Conservation (phyloP, 2,113 vertebrate genomes). For the Thomomys bottae region DNA sequence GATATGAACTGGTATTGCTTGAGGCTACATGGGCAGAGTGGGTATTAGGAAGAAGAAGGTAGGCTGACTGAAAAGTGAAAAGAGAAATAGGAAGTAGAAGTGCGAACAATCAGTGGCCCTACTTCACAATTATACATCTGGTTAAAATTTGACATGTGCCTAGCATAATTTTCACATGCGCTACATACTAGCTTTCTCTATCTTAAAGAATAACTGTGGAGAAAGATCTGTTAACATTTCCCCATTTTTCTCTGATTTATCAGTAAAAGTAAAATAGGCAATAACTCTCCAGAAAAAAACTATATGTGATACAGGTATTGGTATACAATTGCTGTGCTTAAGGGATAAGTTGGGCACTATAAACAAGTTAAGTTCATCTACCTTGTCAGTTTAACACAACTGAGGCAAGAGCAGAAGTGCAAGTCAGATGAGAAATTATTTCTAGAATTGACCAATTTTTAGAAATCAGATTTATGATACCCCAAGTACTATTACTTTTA, state of each 20-base stretch:
- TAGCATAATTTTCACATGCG: neutral
- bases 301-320: neutral
- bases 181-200: neutral
- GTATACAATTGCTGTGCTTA: neutral
- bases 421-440: neutral
- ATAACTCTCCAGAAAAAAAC: conserved; percentile 7
- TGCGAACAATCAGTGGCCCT: neutral
- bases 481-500: conserved; percentile 4
- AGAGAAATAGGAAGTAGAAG: neutral
- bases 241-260: neutral
- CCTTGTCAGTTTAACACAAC: neutral
- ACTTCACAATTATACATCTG: neutral
- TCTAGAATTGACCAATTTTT: neutral
- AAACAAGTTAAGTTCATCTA: neutral
- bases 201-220: neutral
- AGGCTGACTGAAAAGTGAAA: neutral
- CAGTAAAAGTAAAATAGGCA: neutral
- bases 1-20: neutral
- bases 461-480: neutral
- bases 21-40: neutral
- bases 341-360: neutral
- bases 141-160: neutral
- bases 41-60: neutral
- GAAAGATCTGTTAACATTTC: conserved; percentile 7
- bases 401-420: neutral